phyloP scores from a whole-genome alignment of 2,888 invertebrate genomes.

The Luperina nickerlii region DNA sequence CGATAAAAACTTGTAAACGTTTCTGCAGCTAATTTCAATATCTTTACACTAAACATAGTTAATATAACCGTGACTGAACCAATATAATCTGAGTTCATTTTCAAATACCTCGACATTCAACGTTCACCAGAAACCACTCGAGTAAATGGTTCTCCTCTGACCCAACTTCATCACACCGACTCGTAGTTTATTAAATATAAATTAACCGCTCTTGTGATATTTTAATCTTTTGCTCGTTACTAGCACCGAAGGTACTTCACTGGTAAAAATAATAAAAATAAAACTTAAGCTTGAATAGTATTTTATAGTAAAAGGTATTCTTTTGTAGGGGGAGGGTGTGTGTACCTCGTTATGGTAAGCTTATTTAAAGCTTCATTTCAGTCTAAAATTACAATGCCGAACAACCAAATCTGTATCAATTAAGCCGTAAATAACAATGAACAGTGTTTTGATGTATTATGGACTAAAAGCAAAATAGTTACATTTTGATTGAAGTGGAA shows the following conservation, averaged over 20 bases:
- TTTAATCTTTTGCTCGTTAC: conserved; percentile 52
- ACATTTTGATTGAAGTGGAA: neutral
- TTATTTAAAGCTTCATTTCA: neutral
- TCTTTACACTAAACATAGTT: neutral
- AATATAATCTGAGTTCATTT: conserved; percentile 7
- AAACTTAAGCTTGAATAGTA: neutral
- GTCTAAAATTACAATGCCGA: neutral
- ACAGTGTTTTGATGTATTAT: too few species aligned
- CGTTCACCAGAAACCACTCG: conserved; percentile 1
- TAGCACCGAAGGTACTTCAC: conserved; percentile 18
- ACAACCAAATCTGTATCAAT: neutral
- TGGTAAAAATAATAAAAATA: conserved; percentile 24
- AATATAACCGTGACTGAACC: neutral
- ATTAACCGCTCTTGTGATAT: conserved; percentile 38
- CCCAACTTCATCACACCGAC: conserved; percentile 42
- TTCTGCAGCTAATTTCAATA: neutral
- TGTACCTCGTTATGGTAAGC: neutral
- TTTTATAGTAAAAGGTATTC: neutral
- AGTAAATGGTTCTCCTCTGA: conserved; percentile 28
- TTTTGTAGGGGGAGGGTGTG: neutral
- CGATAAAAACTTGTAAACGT: conserved; percentile 7
- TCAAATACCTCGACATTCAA: conserved; percentile 1
- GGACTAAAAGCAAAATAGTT: neutral
- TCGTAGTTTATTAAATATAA: conserved; percentile 55
- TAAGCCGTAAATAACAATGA: neutral